Base-by-base conservation (phyloP, 2,888 invertebrate genomes). In the Melitaea athalia region DNA sequence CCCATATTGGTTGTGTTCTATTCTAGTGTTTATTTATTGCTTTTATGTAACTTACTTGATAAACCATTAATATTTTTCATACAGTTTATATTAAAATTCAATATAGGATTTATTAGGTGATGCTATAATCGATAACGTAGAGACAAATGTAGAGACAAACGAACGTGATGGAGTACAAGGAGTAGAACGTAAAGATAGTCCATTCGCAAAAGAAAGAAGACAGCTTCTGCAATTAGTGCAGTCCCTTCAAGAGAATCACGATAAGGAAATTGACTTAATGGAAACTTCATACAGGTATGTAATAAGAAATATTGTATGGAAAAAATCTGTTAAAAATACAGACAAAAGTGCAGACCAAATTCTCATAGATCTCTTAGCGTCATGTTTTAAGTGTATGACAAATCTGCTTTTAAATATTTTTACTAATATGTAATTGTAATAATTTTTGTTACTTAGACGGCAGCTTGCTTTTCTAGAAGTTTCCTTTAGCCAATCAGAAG, bases 271-370 rank as follows among this genome's bases (percentile, higher is more conserved):
- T 50, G 94, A 94, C 80, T 80, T 95, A 49, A 89, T 94, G 89
- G 94, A 95, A 79, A 94, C 94, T 68, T 94, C 94, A 0, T 95
- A 94, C 74, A 94, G 94, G 94, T 94, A 12, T 24, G 10, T 24
- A n/a, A 11, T 14, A 11, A 42, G 1, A 57, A 57, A 15, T 12
- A 0, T n/a, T 5, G 12, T 31, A 11, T 12, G 1, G 17, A 24
- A 52, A 24, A 24, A 24, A 24, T 24, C 24, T 24, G 1, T 24
- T 24, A 24, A 24, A 24, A 24, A 24, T 24, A 24, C 24, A 24
- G 24, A 24, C 24, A 24, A n/a, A n/a, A 24, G 24, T 43, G 43
- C 43, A 43, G 43, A 7, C 43, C 43, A 3, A 24, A 24, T 24
- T 24, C 24, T 24, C 24, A 24, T 24, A 24, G 24, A 24, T 24